Conservation (phyloP, 2,113 vertebrate genomes). For the Thinocorus orbignyianus region DNA sequence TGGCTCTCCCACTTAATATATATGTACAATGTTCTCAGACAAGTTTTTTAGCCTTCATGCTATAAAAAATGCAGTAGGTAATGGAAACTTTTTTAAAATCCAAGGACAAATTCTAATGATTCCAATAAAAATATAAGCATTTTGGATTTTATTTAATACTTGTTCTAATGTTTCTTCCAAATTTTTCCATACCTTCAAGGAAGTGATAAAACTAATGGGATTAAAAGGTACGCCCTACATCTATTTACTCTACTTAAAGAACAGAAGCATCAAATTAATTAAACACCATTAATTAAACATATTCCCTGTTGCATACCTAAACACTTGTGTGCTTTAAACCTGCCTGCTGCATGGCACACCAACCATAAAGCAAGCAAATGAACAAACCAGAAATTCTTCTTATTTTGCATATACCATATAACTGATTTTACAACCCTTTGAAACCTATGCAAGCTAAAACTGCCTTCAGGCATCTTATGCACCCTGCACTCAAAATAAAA, state of each 20-base stretch:
- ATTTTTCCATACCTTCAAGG: slow-evolving; percentile 29
- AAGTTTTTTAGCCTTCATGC: neutral
- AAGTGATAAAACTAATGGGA: neutral
- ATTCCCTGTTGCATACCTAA: slow-evolving; percentile 12
- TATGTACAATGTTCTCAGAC: neutral
- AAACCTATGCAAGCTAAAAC: slow-evolving; percentile 15
- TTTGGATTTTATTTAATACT: neutral
- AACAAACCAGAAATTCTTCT: slow-evolving; percentile 43
- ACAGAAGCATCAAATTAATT: slow-evolving; percentile 34
- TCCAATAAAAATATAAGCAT: neutral
- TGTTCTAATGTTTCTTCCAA: neutral
- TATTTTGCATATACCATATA: slow-evolving; percentile 16
- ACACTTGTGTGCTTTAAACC: neutral
- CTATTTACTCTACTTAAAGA: neutral
- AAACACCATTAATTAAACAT: neutral
- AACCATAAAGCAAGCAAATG: neutral
- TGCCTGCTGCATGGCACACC: neutral
- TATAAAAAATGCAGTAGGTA: neutral
- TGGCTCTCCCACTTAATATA: neutral
- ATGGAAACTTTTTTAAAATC: neutral
- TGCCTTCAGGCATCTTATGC: neutral
- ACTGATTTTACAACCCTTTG: neutral
- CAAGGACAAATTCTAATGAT: neutral
- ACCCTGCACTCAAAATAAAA: neutral
- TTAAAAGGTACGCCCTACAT: neutral